Evolutionary conservation across 2,797 vertebrate species (phyloP).

Genomic region (Clarias laeviceps): DNA sequence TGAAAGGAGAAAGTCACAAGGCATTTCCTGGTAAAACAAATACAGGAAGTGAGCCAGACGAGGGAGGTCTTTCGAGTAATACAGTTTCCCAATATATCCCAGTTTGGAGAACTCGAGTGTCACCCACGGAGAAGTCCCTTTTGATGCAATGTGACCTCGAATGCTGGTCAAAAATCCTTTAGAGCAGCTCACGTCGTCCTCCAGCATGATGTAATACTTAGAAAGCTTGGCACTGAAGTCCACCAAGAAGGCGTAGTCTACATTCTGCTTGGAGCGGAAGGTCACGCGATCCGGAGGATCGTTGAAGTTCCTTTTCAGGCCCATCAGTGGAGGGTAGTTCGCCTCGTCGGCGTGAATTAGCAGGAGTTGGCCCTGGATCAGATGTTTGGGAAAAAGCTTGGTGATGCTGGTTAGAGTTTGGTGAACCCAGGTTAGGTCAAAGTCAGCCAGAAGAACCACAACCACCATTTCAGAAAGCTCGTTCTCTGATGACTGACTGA

Average conservation of each 20-base stretch:
- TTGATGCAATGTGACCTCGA: conserved; percentile 67
- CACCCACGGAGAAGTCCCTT: conserved; percentile 72
- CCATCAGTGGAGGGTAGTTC: conserved; percentile 70
- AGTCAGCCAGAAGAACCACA: conserved; percentile 81
- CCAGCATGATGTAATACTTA: conserved; percentile 84
- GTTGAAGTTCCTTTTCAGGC: conserved; percentile 78
- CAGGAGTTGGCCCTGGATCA: conserved; percentile 75
- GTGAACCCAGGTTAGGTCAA: conserved; percentile 70
- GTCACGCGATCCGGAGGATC: conserved; percentile 73
- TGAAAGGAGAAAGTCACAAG: conserved; percentile 82
- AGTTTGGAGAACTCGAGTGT: conserved; percentile 86
- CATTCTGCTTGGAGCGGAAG: conserved; percentile 87
- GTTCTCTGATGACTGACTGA: conserved; percentile 72
- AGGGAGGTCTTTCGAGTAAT: conserved; percentile 77
- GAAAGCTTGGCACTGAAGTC: conserved; percentile 78
- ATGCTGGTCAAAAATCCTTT: conserved; percentile 79
- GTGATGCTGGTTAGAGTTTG: conserved; percentile 34
- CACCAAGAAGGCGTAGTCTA: conserved; percentile 82
- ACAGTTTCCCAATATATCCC: conserved; percentile 87
- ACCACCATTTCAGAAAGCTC: conserved; percentile 81
- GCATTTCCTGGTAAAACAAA: conserved; percentile 88
- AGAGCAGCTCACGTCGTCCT: conserved; percentile 77
- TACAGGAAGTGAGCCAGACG: conserved; percentile 80
- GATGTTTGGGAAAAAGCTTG: conserved; percentile 65
- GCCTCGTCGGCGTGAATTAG: conserved; percentile 71